A percentile compares a stretch with the other conserved stretches of the same genome.
phyloP scores from a whole-genome alignment of 1,140 invertebrate species.

The Cephus cinctus region DNA sequence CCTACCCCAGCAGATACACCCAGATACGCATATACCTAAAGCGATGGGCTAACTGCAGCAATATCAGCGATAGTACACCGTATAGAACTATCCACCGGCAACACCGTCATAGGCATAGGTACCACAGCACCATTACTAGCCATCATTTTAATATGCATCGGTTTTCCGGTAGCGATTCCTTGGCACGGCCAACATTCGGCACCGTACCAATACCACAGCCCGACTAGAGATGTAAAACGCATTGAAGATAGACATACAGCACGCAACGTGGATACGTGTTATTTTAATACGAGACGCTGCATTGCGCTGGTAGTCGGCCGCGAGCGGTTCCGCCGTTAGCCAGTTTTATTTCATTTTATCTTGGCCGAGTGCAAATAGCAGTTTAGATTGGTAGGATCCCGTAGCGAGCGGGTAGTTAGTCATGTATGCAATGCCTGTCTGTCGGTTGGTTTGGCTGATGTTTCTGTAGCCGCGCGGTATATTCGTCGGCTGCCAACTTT shows the following conservation, averaged over 20 bases:
- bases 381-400: constrained; percentile 1
- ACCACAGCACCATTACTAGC: constrained; percentile 10
- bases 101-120: no score
- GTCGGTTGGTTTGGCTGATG: background rate
- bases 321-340: background rate
- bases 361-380: background rate
- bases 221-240: background rate
- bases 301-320: constrained; percentile 3
- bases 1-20: background rate
- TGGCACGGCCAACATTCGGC: constrained; percentile 22
- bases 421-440: background rate
- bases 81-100: no score
- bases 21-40: background rate
- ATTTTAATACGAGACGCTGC: background rate
- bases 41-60: background rate
- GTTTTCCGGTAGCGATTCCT: constrained; percentile 28
- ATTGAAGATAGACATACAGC: background rate
- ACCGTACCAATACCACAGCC: background rate
- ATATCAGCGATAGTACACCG: background rate
- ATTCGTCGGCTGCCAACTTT: background rate
- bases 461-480: constrained; percentile 4
- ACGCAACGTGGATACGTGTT: background rate
- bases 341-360: constrained; percentile 3
- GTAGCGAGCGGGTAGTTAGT: background rate
- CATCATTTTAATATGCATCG: constrained; percentile 37